phyloP scores from a whole-genome alignment of 2,113 vertebrate genomes.

The Urocitellus parryii region DNA sequence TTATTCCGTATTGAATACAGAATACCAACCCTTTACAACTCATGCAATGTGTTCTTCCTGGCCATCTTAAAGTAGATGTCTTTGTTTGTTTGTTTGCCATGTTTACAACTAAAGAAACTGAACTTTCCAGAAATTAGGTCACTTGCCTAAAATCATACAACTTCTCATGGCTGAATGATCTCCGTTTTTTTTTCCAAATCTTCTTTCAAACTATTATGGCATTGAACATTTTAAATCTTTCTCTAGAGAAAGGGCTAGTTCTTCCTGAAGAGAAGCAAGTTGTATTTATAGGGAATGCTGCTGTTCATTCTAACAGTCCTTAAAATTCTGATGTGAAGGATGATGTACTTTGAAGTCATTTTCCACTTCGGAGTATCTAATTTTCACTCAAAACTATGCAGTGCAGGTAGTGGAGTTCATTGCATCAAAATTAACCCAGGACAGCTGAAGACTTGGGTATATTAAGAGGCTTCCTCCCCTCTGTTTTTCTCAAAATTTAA shows the following conservation, averaged over 20 bases:
- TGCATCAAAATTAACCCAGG: not conserved
- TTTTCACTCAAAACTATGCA: not conserved
- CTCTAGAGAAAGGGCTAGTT: not conserved
- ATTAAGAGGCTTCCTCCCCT: not conserved
- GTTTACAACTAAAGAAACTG: not conserved
- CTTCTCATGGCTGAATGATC: not conserved
- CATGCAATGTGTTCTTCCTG: not conserved
- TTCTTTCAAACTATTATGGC: not conserved
- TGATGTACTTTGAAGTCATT: not conserved
- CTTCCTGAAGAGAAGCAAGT: not conserved
- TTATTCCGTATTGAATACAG: not conserved
- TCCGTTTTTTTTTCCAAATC: not conserved
- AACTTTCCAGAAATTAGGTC: not conserved
- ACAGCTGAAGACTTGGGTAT: not conserved
- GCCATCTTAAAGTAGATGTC: not conserved
- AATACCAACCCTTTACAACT: not conserved
- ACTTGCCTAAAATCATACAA: not conserved
- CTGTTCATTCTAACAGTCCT: not conserved
- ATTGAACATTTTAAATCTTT: not conserved
- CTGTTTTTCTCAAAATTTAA: not conserved
- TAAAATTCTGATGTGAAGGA: not conserved
- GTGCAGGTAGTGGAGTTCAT: not conserved
- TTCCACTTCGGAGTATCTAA: not conserved
- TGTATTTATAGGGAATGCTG: not conserved
- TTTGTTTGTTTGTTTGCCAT: not conserved